A percentile compares a stretch with the other conserved stretches of the same genome.
Evolutionary conservation across 1,140 invertebrate genomes (phyloP).

Genomic region (Maniola jurtina): DNA sequence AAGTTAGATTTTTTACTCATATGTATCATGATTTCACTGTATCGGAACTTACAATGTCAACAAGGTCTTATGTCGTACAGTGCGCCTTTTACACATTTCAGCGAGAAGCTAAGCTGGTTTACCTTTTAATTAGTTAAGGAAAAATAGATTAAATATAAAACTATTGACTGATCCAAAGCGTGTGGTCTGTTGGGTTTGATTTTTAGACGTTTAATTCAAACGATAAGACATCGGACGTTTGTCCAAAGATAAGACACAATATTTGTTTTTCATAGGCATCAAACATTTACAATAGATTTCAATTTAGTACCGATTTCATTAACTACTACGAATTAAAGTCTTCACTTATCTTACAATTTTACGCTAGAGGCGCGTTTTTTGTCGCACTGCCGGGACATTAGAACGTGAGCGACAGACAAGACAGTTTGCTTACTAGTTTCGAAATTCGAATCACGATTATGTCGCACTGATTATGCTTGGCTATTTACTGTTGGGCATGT

Average conservation of each 20-base stretch:
- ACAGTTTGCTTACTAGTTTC: too few relatives aligned
- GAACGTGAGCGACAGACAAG: constrained; percentile 30
- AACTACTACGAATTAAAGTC: constrained; percentile 13
- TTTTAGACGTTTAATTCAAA: constrained; percentile 19
- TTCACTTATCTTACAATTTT: constrained; percentile 11
- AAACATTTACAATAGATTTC: constrained; percentile 41
- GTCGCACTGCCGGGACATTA: constrained; percentile 14
- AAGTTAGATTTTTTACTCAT: too few relatives aligned
- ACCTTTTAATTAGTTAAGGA: too few relatives aligned
- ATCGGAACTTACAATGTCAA: too few relatives aligned
- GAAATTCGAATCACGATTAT: too few relatives aligned
- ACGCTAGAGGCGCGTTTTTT: constrained; percentile 1
- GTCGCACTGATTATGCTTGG: too few relatives aligned
- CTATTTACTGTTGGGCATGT: too few relatives aligned
- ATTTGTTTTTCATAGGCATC: constrained; percentile 12
- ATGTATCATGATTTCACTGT: too few relatives aligned
- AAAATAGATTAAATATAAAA: neutral
- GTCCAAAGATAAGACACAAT: constrained; percentile 2
- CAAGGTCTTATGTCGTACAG: too few relatives aligned
- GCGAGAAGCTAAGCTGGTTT: too few relatives aligned
- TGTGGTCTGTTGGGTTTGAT: constrained; percentile 1
- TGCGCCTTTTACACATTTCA: too few relatives aligned
- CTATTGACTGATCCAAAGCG: neutral
- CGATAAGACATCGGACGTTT: constrained; percentile 30
- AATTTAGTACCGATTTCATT: constrained; percentile 44